Base-by-base conservation (phyloP, 2,113 vertebrate species). In the Cyphomyrus plagiostoma region DNA sequence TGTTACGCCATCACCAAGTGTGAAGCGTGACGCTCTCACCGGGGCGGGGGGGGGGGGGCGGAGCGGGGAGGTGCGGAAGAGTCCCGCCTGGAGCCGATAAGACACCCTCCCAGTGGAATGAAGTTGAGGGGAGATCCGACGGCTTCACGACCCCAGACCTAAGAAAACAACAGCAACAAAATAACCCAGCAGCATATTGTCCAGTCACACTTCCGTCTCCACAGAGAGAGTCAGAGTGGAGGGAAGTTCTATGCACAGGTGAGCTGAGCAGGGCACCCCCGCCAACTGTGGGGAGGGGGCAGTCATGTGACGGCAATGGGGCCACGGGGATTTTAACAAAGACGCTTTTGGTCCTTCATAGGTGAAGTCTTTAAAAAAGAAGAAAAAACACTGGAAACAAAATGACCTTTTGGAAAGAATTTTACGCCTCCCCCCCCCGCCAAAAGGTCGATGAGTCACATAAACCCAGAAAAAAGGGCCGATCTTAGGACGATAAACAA, bases 1-100 rank as follows among this genome's bases (percentile, higher is more conserved):
- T 95, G 95, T 94, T 88, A 92, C 93, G 92, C 92, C 91, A 87
- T 94, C 94, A 45, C 45, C 42, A 42, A 19, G 42, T 7, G 10
- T 42, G 21, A 84, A 23, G 94, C 94, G 93, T 94, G 94, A 93
- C 92, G 91, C 19, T 42, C 21, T 30, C 7, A 66, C 70, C 6
- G 0, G 5, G 46, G 46, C 4, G 46, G 49, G 46, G 7, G 8
- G 46, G 46, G 10, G 66, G 15, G 6, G 42, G 3, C 0, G 10
- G 39, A 13, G 17, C 15, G 21, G 42, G 39, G 82, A 11, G 39
- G 77, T 45, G n/a, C 26, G 21, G 26, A 13, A 13, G 26, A 39
- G 70, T 17, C 70, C 35, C 30, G 30, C 11, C 26, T 13, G 70
- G 30, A 39, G 35, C 15, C n/a, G 15, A 77, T 39, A 77, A 19